Conservation (phyloP, 2,113 vertebrate genomes). For the Ctenomys sociabilis region DNA sequence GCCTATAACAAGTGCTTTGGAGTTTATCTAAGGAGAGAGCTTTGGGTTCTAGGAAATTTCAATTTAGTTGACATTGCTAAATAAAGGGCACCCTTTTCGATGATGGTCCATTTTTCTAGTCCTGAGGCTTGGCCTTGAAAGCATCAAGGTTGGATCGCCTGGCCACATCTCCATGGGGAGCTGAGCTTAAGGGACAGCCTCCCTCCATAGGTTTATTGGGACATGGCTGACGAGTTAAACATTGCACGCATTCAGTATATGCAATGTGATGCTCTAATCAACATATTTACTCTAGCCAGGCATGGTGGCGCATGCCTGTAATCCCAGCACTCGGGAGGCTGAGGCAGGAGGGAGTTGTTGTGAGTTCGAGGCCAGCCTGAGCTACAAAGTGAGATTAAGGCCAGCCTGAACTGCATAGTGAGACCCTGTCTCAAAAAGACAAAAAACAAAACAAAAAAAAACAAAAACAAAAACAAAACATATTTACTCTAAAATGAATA, state of each 20-base stretch:
- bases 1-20: not conserved
- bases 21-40: not conserved
- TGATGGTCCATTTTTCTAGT: not conserved
- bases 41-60: not conserved
- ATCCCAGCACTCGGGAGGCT: too few species aligned
- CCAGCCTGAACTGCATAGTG: too few species aligned
- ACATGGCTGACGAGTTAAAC: not conserved
- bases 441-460: too few species aligned
- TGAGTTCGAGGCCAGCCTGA: too few species aligned
- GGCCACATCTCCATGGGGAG: fast-evolving
- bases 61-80: not conserved
- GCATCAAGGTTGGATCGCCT: not conserved
- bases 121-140: not conserved
- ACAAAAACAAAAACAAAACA: too few species aligned
- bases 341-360: too few species aligned
- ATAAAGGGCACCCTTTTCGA: not conserved
- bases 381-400: too few species aligned
- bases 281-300: not conserved
- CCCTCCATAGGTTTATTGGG: not conserved
- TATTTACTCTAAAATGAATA: not conserved
- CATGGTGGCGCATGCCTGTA: too few species aligned
- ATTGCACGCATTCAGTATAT: not conserved
- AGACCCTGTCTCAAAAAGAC: too few species aligned
- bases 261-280: not conserved
- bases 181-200: fast-evolving